Evolutionary conservation across 2,888 invertebrate species (phyloP).

Genomic region (Teinopalpus imperialis): DNA sequence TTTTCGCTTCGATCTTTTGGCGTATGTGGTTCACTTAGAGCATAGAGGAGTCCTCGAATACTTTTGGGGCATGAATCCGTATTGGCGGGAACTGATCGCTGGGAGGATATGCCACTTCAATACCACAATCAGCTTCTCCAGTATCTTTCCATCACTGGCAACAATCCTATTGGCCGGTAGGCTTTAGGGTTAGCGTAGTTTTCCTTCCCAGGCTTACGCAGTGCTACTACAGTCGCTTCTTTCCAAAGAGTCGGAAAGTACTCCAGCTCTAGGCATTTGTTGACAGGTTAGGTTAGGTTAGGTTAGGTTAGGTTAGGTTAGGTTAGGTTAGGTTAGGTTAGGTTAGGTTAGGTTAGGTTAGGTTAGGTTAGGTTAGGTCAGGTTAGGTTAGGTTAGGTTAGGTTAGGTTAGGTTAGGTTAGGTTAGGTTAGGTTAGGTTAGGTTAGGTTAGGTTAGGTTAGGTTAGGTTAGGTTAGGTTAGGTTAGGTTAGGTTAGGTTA

Average conservation of each 20-base stretch:
- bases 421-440: conserved; percentile 31
- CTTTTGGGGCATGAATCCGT: too few relatives aligned
- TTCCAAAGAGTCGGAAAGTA: too few relatives aligned
- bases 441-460: conserved; percentile 27
- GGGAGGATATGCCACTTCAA: conserved; percentile 26
- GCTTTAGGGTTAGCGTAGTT: too few relatives aligned
- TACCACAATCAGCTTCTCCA: conserved; percentile 30
- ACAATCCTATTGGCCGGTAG: too few relatives aligned
- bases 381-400: conserved; percentile 32
- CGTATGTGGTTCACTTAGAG: too few relatives aligned
- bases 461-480: conserved; percentile 33
- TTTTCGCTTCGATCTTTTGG: too few relatives aligned
- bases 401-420: conserved; percentile 34
- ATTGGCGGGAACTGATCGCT: not conserved
- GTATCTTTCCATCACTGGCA: too few relatives aligned
- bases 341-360: conserved; percentile 32
- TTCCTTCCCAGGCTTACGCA: too few relatives aligned
- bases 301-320: conserved; percentile 29
- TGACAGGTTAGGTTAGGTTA: conserved; percentile 30
- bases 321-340: conserved; percentile 35
- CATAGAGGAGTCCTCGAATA: not conserved
- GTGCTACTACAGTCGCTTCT: too few relatives aligned
- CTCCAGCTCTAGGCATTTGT: too few relatives aligned
- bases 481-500: conserved; percentile 31
- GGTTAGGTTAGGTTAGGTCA: conserved; percentile 31